These are phyloP conservation scores for Cynopterus brachyotis DNA, from an alignment of 2,113 vertebrate species.

Conservation along the genomic window DNA sequence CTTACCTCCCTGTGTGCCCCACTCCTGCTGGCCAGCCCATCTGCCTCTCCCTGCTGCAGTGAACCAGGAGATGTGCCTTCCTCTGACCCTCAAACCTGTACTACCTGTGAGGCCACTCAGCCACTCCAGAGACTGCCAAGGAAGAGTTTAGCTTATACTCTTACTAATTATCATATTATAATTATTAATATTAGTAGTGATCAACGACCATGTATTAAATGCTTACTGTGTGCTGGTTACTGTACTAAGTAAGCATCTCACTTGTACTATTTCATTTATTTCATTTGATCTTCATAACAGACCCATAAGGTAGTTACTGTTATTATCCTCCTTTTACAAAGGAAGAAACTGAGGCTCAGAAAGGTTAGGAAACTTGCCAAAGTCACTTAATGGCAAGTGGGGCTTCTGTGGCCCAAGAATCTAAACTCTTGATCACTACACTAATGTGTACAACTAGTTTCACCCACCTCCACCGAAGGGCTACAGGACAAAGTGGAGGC, in stretches of 20 bases:
- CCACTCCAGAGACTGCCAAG: neutral
- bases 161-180: neutral
- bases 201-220: neutral
- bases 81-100: neutral
- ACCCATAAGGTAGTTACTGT: neutral
- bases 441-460: neutral
- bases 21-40: neutral
- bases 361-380: neutral
- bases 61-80: neutral
- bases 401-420: neutral
- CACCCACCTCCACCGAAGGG: neutral
- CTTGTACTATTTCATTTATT: neutral
- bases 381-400: neutral
- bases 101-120: neutral
- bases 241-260: neutral
- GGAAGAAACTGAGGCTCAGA: neutral
- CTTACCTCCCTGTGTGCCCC: neutral
- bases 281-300: neutral
- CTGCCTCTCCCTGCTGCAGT: neutral
- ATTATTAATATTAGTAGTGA: neutral
- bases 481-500: neutral
- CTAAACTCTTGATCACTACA: neutral
- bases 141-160: neutral
- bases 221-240: neutral
- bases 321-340: neutral